Evolutionary conservation across 2,797 vertebrate genomes (phyloP).

Genomic region (Sternarchorhynchus goeldii): DNA sequence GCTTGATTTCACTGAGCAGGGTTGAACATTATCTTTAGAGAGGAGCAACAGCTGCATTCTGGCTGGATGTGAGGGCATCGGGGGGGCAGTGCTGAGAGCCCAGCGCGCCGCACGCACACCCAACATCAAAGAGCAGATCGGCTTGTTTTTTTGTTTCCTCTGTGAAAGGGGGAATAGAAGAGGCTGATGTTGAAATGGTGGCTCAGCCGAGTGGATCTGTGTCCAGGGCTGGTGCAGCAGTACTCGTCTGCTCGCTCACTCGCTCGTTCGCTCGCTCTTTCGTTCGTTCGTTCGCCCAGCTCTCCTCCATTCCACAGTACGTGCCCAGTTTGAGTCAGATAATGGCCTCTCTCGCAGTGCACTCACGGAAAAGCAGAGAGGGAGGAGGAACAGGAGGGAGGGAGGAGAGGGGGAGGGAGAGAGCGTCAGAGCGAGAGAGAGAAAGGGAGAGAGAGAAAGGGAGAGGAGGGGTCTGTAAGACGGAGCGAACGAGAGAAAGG

Average conservation of each 20-base stretch:
- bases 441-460: slow-evolving; percentile 43
- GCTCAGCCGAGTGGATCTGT: no score
- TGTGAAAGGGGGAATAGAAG: no score
- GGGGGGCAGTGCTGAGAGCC: no score
- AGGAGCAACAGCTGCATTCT: no score
- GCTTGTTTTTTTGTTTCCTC: no score
- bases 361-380: slow-evolving; percentile 72
- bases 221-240: slow-evolving; percentile 45
- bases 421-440: slow-evolving; percentile 50
- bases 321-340: slow-evolving; percentile 82
- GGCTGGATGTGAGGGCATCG: no score
- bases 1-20: no score
- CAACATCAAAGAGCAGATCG: no score
- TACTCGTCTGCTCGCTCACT: slow-evolving; percentile 60
- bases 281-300: slow-evolving; percentile 68
- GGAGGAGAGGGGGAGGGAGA: slow-evolving; percentile 65
- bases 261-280: not conserved
- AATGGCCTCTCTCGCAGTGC: slow-evolving; percentile 83
- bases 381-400: slow-evolving; percentile 71
- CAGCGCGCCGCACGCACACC: no score
- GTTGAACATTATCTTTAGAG: no score
- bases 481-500: slow-evolving; percentile 73
- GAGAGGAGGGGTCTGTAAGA: slow-evolving; percentile 69
- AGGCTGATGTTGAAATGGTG: no score
- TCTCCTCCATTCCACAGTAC: slow-evolving; percentile 84